Evolutionary conservation across 2,888 invertebrate species (phyloP).

Genomic region (Selenia dentaria): DNA sequence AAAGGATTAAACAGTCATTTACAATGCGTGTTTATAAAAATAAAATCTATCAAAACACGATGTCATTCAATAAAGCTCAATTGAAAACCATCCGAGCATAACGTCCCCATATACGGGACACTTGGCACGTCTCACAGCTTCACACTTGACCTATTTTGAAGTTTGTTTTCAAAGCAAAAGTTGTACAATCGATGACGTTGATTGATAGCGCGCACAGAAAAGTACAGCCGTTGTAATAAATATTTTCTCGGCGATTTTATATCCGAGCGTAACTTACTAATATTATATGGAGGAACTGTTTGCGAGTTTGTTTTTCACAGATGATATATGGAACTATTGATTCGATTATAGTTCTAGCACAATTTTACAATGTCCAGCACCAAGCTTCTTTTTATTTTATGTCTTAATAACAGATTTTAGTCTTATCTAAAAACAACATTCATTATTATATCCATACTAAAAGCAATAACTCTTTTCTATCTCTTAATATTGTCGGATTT

Average conservation of each 20-base stretch:
- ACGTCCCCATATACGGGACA: slow-evolving; percentile 30
- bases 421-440: no score
- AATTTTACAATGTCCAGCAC: no score
- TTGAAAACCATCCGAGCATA: slow-evolving; percentile 9
- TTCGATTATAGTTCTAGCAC: no score
- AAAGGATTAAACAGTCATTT: no score
- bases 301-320: not conserved
- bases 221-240: slow-evolving; percentile 17
- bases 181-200: slow-evolving; percentile 34
- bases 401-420: no score
- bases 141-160: slow-evolving; percentile 36
- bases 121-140: slow-evolving; percentile 31
- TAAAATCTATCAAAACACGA: no score
- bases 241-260: not conserved
- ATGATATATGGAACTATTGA: no score
- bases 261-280: not conserved
- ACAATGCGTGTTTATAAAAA: no score
- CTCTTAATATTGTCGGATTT: no score
- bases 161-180: slow-evolving; percentile 37
- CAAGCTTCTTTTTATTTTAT: no score
- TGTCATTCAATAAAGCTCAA: slow-evolving; percentile 12
- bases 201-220: slow-evolving; percentile 32
- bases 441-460: no score
- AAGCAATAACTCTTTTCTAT: no score
- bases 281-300: not conserved